Base-by-base conservation (phyloP, 1,140 invertebrate species). In the Drosophila orena region DNA sequence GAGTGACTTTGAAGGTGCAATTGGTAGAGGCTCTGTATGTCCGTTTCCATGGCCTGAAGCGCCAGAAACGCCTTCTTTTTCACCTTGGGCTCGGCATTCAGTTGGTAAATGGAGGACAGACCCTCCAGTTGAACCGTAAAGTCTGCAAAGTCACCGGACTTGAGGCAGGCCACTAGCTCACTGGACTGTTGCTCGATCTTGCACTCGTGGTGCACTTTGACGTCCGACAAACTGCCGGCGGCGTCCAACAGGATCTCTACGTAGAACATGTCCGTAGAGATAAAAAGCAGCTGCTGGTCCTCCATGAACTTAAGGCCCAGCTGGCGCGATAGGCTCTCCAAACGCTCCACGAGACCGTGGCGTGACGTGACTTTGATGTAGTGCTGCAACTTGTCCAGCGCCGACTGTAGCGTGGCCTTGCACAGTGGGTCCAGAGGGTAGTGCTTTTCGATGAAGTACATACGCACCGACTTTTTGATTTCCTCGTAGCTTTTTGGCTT, bases 251-350 rank as follows among this genome's bases (percentile, higher is more conserved):
- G 90, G 68, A 99, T 96, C 94, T 99, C 97, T 71, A 99, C 94
- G 92, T 98, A 98, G 93, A 99, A 99, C 97, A 99, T 99, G 91
- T 98, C 98, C 0, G 97, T 98, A 24, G 97, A 98, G 92, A 99
- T 98, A 83, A 98, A 98, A 68, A 97, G 94, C 17, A 68, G 57
- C 37, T 85, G 81, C 30, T 89, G 81, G 53, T 92, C 90, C 47
- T 92, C 91, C 78, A 90, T 85, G 54, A 92, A 92, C 49, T 92
- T 92, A 0, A 92, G 60, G 94, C 97, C 97, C 52, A 98, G 93
- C 90, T 98, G 97, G 61, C 97, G 94, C 3, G 97, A 96, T 42
- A 98, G 95, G 90, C 97, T 97, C 92, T 98, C 97, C 47, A 99
- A 93, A 70, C 97, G 94, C 92, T 99, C 98, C 12, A 98, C 96